phyloP scores from a whole-genome alignment of 2,888 invertebrate species.

The Drosophila cracens region DNA sequence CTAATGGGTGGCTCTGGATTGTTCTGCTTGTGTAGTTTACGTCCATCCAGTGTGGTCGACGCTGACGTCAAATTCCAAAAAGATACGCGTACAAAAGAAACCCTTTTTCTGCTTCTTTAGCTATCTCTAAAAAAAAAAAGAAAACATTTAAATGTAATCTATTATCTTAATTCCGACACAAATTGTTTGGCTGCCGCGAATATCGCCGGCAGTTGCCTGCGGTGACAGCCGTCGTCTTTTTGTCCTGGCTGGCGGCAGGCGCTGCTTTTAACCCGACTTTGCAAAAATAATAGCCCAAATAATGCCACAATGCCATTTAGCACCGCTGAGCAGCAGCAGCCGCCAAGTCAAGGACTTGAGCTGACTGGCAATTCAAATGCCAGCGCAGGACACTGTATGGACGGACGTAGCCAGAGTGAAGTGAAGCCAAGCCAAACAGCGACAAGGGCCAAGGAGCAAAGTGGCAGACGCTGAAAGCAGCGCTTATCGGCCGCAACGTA shows the following conservation, averaged over 20 bases:
- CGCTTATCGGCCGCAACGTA: constrained; percentile 81
- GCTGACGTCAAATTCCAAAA: constrained; percentile 47
- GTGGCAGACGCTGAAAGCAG: constrained; percentile 73
- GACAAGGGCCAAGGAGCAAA: constrained; percentile 25
- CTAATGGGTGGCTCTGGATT: constrained; percentile 30
- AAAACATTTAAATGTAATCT: constrained; percentile 80
- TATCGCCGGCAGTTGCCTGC: constrained; percentile 28
- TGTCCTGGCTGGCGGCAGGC: constrained; percentile 10
- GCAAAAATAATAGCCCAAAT: constrained; percentile 69
- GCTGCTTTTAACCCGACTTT: constrained; percentile 61
- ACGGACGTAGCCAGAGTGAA: background rate
- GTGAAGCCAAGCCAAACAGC: constrained; percentile 11
- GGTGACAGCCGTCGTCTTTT: constrained; percentile 52
- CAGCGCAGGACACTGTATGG: constrained; percentile 32
- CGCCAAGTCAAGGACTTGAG: constrained; percentile 64
- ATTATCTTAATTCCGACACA: constrained; percentile 80
- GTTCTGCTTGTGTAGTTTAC: constrained; percentile 28
- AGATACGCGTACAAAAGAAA: constrained; percentile 54
- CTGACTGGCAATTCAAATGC: constrained; percentile 70
- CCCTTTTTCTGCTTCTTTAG: constrained; percentile 54
- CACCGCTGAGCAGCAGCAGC: constrained; percentile 31
- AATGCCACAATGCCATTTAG: constrained; percentile 67
- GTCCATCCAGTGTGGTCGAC: constrained; percentile 24
- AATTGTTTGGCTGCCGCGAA: constrained; percentile 65
- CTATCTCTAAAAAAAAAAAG: constrained; percentile 5